Evolutionary conservation across 2,797 vertebrate species (phyloP).

Genomic region (Tadarida brasiliensis): DNA sequence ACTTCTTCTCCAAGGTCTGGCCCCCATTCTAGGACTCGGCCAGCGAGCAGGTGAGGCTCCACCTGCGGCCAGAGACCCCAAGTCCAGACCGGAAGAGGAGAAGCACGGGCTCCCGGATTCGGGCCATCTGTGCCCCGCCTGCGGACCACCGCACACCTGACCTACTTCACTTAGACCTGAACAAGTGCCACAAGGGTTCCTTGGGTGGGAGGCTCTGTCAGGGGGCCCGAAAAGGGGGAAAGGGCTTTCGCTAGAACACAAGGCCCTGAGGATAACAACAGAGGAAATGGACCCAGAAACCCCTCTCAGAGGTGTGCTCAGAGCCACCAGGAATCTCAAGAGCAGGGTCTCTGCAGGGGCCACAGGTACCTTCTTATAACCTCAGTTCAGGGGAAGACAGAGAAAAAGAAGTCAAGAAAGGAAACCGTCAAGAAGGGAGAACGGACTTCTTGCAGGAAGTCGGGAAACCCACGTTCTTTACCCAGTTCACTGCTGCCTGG

Average conservation of each 20-base stretch:
- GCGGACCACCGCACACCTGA: no score
- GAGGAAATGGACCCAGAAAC: not conserved
- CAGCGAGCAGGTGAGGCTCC: not conserved
- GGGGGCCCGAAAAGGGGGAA: not conserved
- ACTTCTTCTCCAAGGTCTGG: not conserved
- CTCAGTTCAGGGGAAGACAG: not conserved
- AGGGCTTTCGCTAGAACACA: not conserved
- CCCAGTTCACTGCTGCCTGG: not conserved
- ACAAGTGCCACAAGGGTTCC: not conserved
- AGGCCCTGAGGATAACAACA: not conserved
- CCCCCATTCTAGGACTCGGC: not conserved
- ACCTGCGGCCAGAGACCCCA: not conserved
- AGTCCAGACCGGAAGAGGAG: not conserved
- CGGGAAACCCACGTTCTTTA: not conserved
- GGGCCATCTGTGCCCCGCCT: not conserved
- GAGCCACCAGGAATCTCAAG: not conserved
- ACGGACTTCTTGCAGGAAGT: not conserved
- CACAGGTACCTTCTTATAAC: not conserved
- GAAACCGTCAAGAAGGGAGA: not conserved
- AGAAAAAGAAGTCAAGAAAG: conserved; percentile 9
- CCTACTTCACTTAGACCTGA: not conserved
- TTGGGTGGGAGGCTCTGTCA: not conserved
- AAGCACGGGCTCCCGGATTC: not conserved
- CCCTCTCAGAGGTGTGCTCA: not conserved
- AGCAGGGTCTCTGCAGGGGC: not conserved